Conservation (phyloP, 1,140 invertebrate genomes). For the Drosophila nikananu region DNA sequence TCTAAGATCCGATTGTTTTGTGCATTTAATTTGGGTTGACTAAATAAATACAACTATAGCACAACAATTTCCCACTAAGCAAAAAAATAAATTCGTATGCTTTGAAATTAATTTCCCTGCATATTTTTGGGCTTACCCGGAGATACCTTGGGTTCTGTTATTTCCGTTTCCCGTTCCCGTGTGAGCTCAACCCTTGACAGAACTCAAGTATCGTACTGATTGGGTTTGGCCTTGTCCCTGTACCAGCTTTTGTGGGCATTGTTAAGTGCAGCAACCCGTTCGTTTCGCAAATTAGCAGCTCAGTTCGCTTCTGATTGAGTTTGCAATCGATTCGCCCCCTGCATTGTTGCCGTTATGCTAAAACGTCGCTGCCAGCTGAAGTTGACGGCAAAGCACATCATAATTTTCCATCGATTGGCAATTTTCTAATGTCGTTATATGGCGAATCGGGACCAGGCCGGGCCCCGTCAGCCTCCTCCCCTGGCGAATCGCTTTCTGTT, state of each 20-base stretch:
- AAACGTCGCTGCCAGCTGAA: conserved; percentile 40
- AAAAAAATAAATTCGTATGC: background rate
- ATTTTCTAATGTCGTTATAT: conserved; percentile 65
- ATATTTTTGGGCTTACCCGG: background rate
- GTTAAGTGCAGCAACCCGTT: conserved; percentile 22
- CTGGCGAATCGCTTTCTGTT: conserved; percentile 13
- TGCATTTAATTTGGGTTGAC: background rate
- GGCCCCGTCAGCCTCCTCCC: background rate
- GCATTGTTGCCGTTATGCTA: conserved; percentile 32
- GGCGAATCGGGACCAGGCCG: background rate
- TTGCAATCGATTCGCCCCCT: conserved; percentile 6
- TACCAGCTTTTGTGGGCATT: background rate
- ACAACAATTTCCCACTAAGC: background rate
- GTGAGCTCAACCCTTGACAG: background rate
- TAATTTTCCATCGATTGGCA: conserved; percentile 70
- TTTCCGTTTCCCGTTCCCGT: background rate
- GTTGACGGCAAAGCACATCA: conserved; percentile 53
- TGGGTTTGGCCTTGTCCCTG: background rate
- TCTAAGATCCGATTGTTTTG: background rate
- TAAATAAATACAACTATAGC: background rate
- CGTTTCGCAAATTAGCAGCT: conserved; percentile 33
- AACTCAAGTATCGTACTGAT: background rate
- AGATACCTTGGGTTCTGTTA: background rate
- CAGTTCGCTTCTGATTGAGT: conserved; percentile 23
- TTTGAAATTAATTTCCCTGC: background rate